A percentile compares a stretch with the other conserved stretches of the same genome.
phyloP scores from a whole-genome alignment of 1,140 invertebrate species.

The Sesamia nonagrioides region DNA sequence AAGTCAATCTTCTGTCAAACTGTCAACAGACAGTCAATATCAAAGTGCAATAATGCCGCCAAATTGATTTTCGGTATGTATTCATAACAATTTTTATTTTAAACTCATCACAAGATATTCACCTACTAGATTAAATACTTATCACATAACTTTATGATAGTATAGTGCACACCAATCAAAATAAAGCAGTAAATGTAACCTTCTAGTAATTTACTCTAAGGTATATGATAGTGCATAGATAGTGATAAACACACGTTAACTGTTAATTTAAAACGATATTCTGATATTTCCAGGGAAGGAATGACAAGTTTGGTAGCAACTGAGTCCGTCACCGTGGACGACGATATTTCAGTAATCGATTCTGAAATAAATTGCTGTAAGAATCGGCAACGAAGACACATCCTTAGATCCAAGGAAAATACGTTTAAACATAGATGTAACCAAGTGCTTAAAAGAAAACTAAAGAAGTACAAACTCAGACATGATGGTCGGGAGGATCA shows the following conservation, averaged over 20 bases:
- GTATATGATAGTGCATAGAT: too few relatives aligned
- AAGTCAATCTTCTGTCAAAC: conserved; percentile 14
- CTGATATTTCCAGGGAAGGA: conserved; percentile 57
- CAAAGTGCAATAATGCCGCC: conserved; percentile 50
- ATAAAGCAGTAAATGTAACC: not conserved
- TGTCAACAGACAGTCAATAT: not conserved
- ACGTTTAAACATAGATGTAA: conserved; percentile 68
- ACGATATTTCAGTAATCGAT: conserved; percentile 35
- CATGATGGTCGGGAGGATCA: conserved; percentile 79
- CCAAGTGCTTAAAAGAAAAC: conserved; percentile 72
- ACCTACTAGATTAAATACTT: too few relatives aligned
- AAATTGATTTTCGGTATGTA: conserved; percentile 54
- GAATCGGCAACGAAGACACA: conserved; percentile 56
- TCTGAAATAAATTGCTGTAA: conserved; percentile 32
- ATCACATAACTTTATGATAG: not conserved
- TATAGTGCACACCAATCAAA: too few relatives aligned
- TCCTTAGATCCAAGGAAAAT: conserved; percentile 73
- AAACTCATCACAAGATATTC: not conserved
- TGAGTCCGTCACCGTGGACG: conserved; percentile 30
- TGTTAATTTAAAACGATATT: conserved; percentile 9
- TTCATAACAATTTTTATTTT: conserved; percentile 26
- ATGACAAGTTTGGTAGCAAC: conserved; percentile 59
- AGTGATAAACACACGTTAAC: too few relatives aligned
- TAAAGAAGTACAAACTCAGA: conserved; percentile 80
- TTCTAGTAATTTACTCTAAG: too few relatives aligned